These are phyloP conservation scores for Turnix velox DNA, from an alignment of 2,113 vertebrate genomes.

Conservation along the genomic window DNA sequence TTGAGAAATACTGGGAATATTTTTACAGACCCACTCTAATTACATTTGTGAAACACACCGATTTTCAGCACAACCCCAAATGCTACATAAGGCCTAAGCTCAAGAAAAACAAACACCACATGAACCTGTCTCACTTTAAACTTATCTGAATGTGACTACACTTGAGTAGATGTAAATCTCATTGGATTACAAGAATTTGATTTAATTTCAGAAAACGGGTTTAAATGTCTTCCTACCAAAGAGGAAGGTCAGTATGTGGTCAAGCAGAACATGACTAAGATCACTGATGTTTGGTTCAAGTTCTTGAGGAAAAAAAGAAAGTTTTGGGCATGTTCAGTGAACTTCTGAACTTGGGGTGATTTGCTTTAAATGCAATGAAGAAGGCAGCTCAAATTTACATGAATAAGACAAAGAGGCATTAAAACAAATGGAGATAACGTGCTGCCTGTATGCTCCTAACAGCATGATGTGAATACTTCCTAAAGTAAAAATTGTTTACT, in stretches of 20 bases:
- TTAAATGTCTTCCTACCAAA: constrained; percentile 54
- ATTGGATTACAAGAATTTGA: constrained; percentile 52
- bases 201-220: constrained; percentile 62
- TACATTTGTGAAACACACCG: not conserved
- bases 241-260: constrained; percentile 64
- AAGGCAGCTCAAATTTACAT: constrained; percentile 42
- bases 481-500: constrained; percentile 24
- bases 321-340: constrained; percentile 56
- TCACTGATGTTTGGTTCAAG: constrained; percentile 48
- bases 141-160: constrained; percentile 14
- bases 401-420: constrained; percentile 66
- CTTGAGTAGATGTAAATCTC: constrained; percentile 34
- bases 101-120: constrained; percentile 1
- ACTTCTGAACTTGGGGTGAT: constrained; percentile 71
- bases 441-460: constrained; percentile 43
- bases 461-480: constrained; percentile 44
- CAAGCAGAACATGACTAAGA: constrained; percentile 59
- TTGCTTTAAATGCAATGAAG: constrained; percentile 7
- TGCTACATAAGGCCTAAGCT: not conserved
- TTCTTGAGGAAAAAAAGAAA: constrained; percentile 33
- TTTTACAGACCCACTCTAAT: not conserved
- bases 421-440: constrained; percentile 75
- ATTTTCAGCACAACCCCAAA: not conserved
- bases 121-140: constrained; percentile 32
- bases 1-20: not conserved